Base-by-base conservation (phyloP, 2,797 vertebrate species). In the Bradypodion pumilum region DNA sequence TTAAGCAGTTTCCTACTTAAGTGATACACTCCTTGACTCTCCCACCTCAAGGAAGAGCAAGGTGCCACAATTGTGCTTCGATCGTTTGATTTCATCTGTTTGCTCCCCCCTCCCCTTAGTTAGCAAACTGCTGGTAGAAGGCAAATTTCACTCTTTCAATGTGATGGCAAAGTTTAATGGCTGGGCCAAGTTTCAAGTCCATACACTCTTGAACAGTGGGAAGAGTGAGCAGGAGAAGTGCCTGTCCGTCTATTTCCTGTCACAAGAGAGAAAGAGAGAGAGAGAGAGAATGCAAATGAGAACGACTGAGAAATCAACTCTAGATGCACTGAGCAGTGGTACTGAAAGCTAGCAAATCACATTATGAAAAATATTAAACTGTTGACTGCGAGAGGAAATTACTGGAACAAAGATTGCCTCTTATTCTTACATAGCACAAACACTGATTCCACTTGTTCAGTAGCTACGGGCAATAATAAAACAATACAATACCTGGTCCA, bases 181-280 rank as follows among this genome's bases (percentile, higher is more conserved):
- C 99, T 5, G 98, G 98, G 85, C 98, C 98, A 89, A 99, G 95
- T 94, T 99, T 99, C 94, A 99, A 97, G 95, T 99, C 98, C 98
- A 99, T 99, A 90, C 98, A 99, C 94, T 99, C 99, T 95, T 99
- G 99, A 87, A 99, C 97, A 0, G 99, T 99, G 8, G 99, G 98
- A 82, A 99, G 97, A 82, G 98, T 99, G 84, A 99, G 97, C 90
- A 99, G 96, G 86, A 99, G 96, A 87, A 99, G 95, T 2, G 98
- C 98, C 92, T 99, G 98, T 82, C 99, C 99, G 16, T 99, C 98
- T 6, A 99, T 99, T 94, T 99, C 98, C 98, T 99, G 91, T 89
- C 60, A 89, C 84, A 46, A 89, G 84, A 95, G 68, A 78, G 44
- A 29, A n/a, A 46, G 13, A 95, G n/a, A n/a, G n/a, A n/a, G n/a